Evolutionary conservation across 2,113 vertebrate genomes (phyloP), one percentile per base, ranked within the genome.

Genomic region (Peromyscus maniculatus): DNA sequence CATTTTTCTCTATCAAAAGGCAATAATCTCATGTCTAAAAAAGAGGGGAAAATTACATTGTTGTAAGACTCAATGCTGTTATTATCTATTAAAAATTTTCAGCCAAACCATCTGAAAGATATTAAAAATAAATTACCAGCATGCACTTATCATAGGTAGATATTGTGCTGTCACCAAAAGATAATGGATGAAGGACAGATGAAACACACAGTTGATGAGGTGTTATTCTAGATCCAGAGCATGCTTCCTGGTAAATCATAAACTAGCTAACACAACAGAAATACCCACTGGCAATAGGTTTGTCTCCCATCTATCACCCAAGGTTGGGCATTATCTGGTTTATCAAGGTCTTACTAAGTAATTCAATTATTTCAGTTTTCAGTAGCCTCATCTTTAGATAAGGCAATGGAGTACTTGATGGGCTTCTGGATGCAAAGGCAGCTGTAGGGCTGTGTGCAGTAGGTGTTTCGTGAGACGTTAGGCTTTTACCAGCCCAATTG

Each of bases 81-180:
- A 97, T 97, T 94, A 96, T 95, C 94, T 96, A 95, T 87, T 97
- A 94, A 91, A 97, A 96, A 88, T 89, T 97, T 96, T 31, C 21
- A 97, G 59, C 78, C 72, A 94, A 95, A 80, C 19, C 74, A 96
- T 79, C 74, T 97, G 93, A 92, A 95, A 96, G 57, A 95, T 93
- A 96, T 95, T 96, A 97, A 97, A 97, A 97, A 93, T 97, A 97
- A 98, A 96, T 97, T 97, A 96, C 62, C 83, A 94, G 46, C 64
- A 77, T 93, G 46, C 46, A 96, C 31, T 97, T 97, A 97, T 59
- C 83, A 91, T 33, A 97, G 91, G 92, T 95, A 92, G 93, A 92
- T 92, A 95, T 78, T 95, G 93, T 94, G 75, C 90, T 97, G 93
- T 96, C 96, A 94, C 91, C 57, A 94, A 93, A 96, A 93, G 87